Conservation (phyloP, 2,797 vertebrate species). For the Tamandua tetradactyla region DNA sequence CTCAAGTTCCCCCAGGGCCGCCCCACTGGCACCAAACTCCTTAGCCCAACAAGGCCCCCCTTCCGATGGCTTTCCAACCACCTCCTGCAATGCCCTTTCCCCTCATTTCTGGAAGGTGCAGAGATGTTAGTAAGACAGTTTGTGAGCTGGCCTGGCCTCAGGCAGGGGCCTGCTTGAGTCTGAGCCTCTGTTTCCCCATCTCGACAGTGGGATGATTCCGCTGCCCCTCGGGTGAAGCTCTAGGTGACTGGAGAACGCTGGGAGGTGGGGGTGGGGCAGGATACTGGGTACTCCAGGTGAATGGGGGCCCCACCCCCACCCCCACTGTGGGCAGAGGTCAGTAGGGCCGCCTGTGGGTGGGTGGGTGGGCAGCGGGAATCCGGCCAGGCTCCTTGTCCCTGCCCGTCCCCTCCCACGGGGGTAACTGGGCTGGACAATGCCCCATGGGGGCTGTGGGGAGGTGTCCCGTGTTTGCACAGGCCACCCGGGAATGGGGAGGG, state of each 20-base stretch:
- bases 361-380: neutral
- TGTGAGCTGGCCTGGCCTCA: neutral
- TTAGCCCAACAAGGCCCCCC: neutral
- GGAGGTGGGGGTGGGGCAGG: neutral
- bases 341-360: neutral
- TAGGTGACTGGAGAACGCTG: no score
- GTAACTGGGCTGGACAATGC: neutral
- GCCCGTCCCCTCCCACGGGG: neutral
- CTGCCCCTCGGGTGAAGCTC: no score
- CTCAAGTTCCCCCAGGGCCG: no score
- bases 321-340: neutral
- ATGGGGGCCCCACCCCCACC: no score
- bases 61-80: neutral
- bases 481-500: conserved; percentile 45
- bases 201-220: no score
- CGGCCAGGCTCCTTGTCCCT: neutral
- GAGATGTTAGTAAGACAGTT: neutral
- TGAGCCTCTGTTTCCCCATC: neutral
- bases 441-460: neutral
- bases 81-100: fast-evolving
- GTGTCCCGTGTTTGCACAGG: neutral
- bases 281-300: no score
- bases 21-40: no score
- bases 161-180: neutral
- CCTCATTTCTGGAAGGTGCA: neutral